Evolutionary conservation across 2,797 vertebrate species (phyloP).

Genomic region (Clarias fuscus): DNA sequence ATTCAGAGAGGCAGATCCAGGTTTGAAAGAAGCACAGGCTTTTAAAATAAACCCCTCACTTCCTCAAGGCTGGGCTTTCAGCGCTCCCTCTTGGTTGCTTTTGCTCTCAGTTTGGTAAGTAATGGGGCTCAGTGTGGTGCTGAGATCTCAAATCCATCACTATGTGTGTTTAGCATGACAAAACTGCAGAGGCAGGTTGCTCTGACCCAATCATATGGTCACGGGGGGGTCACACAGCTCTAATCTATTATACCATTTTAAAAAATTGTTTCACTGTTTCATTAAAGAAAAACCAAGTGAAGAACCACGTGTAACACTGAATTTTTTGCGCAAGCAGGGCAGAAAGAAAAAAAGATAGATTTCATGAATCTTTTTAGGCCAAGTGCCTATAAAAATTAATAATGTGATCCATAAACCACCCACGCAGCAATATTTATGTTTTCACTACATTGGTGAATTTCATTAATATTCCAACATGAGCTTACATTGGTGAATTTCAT

Average conservation of each 20-base stretch:
- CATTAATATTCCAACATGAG: background rate
- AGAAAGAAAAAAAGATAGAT: slow-evolving; percentile 7
- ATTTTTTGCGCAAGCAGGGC: background rate
- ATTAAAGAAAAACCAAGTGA: background rate
- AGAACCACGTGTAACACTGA: background rate
- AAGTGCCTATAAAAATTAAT: background rate
- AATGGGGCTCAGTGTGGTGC: slow-evolving; percentile 45
- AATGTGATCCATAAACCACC: background rate
- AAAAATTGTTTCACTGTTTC: background rate
- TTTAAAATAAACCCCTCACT: slow-evolving; percentile 48
- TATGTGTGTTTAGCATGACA: slow-evolving; percentile 22
- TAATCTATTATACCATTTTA: background rate
- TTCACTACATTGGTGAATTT: background rate
- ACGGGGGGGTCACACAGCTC: slow-evolving; percentile 16
- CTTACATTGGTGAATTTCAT: background rate
- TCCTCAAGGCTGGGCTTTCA: slow-evolving; percentile 46
- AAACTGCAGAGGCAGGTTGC: slow-evolving; percentile 24
- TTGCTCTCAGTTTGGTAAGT: slow-evolving; percentile 37
- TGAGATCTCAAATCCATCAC: slow-evolving; percentile 23
- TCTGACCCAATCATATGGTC: slow-evolving; percentile 21
- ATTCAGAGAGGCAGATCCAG: slow-evolving; percentile 52
- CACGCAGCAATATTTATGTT: background rate
- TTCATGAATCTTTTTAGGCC: background rate
- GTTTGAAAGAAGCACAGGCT: slow-evolving; percentile 48
- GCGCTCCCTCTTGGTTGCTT: slow-evolving; percentile 33